phyloP scores from a whole-genome alignment of 2,113 vertebrate genomes.

The Dipodomys ordii region DNA sequence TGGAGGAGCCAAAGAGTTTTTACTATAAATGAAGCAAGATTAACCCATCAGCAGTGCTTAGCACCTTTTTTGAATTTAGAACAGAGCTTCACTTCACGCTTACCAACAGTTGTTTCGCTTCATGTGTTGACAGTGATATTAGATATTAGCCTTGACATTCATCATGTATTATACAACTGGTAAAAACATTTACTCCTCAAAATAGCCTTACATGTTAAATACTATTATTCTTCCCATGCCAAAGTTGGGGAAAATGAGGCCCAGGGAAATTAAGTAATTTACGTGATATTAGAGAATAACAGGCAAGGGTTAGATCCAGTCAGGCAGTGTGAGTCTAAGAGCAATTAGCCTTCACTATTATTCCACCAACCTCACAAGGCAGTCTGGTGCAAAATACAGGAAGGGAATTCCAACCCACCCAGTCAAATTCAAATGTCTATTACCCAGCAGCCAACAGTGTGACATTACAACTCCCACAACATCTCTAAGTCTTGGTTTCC shows the following conservation, averaged over 20 bases:
- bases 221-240: conserved; percentile 13
- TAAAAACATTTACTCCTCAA: neutral
- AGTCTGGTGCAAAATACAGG: neutral
- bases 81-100: neutral
- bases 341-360: neutral
- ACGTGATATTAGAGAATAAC: neutral
- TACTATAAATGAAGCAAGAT: neutral
- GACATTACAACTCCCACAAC: neutral
- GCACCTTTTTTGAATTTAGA: neutral
- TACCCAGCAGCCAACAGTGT: neutral
- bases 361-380: neutral
- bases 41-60: neutral
- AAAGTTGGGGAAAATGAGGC: conserved; percentile 1
- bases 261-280: conserved; percentile 19
- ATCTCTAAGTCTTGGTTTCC: neutral
- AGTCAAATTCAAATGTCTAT: neutral
- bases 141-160: neutral
- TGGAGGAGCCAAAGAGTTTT: neutral
- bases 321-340: neutral
- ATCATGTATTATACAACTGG: neutral
- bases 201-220: conserved; percentile 7
- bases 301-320: neutral
- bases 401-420: neutral
- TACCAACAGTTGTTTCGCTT: neutral
- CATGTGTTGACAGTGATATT: neutral